A percentile compares a stretch with the other conserved stretches of the same genome.
phyloP scores from a whole-genome alignment of 2,797 vertebrate genomes.

The Pangasius macronema region DNA sequence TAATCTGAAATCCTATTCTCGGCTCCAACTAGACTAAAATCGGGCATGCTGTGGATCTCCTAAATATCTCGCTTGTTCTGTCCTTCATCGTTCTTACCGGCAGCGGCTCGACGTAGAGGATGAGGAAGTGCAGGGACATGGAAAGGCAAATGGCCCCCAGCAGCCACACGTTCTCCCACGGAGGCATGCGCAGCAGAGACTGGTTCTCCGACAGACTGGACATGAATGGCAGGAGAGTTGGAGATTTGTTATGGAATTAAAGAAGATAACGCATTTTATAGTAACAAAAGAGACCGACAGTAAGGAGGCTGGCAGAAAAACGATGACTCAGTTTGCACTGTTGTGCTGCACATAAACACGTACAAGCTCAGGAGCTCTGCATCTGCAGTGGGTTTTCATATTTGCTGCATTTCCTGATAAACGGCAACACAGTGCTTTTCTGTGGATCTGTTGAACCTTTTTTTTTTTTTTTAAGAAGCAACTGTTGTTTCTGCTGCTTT shows the following conservation, averaged over 20 bases:
- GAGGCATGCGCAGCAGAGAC: constrained; percentile 95
- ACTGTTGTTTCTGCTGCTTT: neutral
- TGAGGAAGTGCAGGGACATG: constrained; percentile 99
- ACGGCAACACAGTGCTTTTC: neutral
- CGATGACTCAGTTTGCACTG: neutral
- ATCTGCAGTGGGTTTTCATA: neutral
- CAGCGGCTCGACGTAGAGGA: constrained; percentile 96
- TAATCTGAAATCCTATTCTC: neutral
- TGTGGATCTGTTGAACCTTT: neutral
- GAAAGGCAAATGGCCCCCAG: constrained; percentile 98
- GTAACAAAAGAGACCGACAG: constrained; percentile 7
- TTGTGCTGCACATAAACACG: neutral
- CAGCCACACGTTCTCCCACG: constrained; percentile 98
- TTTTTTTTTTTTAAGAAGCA: neutral
- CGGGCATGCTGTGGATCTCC: neutral
- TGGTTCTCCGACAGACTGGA: constrained; percentile 94
- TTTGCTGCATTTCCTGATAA: neutral
- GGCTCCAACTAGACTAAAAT: neutral
- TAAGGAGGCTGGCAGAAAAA: neutral
- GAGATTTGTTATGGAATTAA: neutral
- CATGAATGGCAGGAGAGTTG: neutral
- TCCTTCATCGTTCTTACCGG: constrained; percentile 74
- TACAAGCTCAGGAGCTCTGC: neutral
- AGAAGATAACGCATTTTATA: neutral
- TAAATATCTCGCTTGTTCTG: neutral